Evolutionary conservation across 1,140 invertebrate genomes (phyloP).

Genomic region (Drosophila sulfurigaster): DNA sequence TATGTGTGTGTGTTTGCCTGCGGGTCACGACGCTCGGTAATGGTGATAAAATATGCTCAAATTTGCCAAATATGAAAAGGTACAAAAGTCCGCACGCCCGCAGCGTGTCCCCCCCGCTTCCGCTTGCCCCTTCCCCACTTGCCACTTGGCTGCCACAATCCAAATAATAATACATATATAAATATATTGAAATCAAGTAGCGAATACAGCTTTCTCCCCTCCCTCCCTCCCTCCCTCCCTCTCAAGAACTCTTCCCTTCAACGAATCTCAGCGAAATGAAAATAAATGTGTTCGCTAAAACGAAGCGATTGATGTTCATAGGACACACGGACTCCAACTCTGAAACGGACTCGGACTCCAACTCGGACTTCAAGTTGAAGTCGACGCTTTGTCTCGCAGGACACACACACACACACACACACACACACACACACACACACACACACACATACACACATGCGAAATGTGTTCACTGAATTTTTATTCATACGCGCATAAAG

Average conservation of each 20-base stretch:
- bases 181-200: conserved; percentile 65
- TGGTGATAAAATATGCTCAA: conserved; percentile 84
- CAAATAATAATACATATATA: conserved; percentile 50
- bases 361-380: background rate
- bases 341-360: background rate
- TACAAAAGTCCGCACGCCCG: conserved; percentile 50
- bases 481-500: conserved; percentile 64
- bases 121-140: background rate
- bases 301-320: conserved; percentile 75
- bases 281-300: conserved; percentile 81
- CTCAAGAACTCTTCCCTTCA: conserved; percentile 1
- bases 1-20: conserved; percentile 51
- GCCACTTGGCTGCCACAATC: conserved; percentile 22
- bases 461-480: conserved; percentile 30
- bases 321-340: background rate
- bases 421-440: background rate
- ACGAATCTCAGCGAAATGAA: conserved; percentile 77
- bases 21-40: conserved; percentile 71
- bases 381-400: conserved; percentile 15
- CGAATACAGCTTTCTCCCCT: conserved; percentile 19
- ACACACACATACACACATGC: background rate
- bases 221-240: background rate
- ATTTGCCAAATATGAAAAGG: conserved; percentile 83
- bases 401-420: background rate
- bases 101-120: conserved; percentile 21